phyloP scores from a whole-genome alignment of 1,140 invertebrate genomes.

The Amyelois transitella region DNA sequence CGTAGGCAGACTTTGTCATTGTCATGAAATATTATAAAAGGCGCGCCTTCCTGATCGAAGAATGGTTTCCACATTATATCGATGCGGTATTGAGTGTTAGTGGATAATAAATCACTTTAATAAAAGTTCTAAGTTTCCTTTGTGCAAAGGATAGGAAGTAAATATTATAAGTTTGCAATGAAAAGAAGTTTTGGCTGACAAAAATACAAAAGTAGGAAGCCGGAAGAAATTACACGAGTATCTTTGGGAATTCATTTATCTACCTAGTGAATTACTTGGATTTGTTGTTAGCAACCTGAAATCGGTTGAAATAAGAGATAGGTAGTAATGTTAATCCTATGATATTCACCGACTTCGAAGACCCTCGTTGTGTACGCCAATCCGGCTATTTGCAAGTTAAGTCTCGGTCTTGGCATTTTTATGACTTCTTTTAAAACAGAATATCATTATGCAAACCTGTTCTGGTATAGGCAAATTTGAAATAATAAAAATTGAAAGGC shows the following conservation, averaged over 20 bases:
- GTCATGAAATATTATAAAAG: constrained; percentile 20
- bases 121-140: constrained; percentile 12
- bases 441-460: too few species aligned
- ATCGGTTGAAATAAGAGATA: constrained; percentile 42
- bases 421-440: constrained; percentile 38
- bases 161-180: neutral
- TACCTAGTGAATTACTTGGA: too few species aligned
- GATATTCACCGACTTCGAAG: constrained; percentile 49
- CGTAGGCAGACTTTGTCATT: constrained; percentile 26
- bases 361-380: constrained; percentile 51
- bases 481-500: too few species aligned
- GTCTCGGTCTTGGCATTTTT: constrained; percentile 41
- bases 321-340: constrained; percentile 39
- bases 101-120: constrained; percentile 19
- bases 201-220: too few species aligned
- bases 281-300: too few species aligned
- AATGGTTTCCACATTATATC: constrained; percentile 19
- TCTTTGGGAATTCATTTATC: too few species aligned
- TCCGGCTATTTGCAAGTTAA: constrained; percentile 53
- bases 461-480: too few species aligned
- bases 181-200: neutral
- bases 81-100: constrained; percentile 6
- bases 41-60: constrained; percentile 14
- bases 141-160: neutral
- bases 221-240: too few species aligned